Conservation (phyloP, 2,113 vertebrate genomes). For the Acrocephalus arundinaceus region DNA sequence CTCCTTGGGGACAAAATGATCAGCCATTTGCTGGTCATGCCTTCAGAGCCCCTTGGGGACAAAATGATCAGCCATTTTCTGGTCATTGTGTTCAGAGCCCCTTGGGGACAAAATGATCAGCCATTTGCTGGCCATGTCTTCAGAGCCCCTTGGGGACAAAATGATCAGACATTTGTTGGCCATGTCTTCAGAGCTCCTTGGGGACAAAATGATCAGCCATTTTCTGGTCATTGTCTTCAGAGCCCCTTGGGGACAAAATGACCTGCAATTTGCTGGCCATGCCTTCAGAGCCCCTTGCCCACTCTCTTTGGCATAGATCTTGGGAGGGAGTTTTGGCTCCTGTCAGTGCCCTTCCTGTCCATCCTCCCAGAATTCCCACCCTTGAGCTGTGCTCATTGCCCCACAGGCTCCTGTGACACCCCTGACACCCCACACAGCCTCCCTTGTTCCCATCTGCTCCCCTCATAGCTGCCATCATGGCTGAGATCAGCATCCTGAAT, state of each 20-base stretch:
- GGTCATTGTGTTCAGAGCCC: too few species aligned
- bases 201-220: too few species aligned
- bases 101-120: too few species aligned
- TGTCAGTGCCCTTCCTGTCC: not conserved
- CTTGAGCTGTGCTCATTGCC: fast-evolving
- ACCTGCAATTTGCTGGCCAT: too few species aligned
- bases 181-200: too few species aligned
- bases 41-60: not conserved
- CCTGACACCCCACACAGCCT: not conserved
- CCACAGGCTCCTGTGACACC: not conserved
- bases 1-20: not conserved
- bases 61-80: too few species aligned
- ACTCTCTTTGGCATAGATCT: not conserved
- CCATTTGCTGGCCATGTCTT: not conserved
- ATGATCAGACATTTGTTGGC: too few species aligned
- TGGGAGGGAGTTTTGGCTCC: not conserved
- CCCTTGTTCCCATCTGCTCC: not conserved
- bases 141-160: not conserved
- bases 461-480: not conserved
- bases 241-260: too few species aligned
- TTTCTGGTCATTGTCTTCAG: too few species aligned
- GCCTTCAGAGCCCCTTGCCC: not conserved
- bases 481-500: not conserved
- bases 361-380: not conserved
- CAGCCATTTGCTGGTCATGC: not conserved